Evolutionary conservation across 2,888 invertebrate species (phyloP).

Genomic region (Pseudoips prasinana): DNA sequence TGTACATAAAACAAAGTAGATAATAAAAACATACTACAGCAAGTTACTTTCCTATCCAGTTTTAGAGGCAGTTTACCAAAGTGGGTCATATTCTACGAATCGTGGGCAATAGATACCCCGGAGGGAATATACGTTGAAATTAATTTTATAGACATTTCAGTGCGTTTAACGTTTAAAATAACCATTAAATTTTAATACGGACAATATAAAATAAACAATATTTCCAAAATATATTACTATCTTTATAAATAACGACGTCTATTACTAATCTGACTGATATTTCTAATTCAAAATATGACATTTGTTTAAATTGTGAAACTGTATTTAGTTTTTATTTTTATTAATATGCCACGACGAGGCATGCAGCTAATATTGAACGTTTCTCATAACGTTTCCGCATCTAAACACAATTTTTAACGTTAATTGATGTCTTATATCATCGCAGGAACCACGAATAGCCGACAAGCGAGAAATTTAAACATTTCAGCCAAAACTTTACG

Average conservation of each 20-base stretch:
- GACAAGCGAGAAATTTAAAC: slow-evolving; percentile 32
- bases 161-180: slow-evolving; percentile 13
- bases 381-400: slow-evolving; percentile 39
- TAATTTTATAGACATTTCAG: slow-evolving; percentile 21
- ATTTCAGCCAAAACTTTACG: slow-evolving; percentile 48
- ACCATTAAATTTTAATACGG: slow-evolving; percentile 15
- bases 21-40: background rate
- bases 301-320: slow-evolving; percentile 13
- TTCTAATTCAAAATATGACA: slow-evolving; percentile 14
- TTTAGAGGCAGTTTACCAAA: slow-evolving; percentile 2
- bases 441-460: slow-evolving; percentile 38
- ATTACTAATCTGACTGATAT: slow-evolving; percentile 16
- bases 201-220: slow-evolving; percentile 19
- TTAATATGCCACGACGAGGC: slow-evolving; percentile 14
- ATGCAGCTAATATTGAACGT: slow-evolving; percentile 6
- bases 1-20: too few species aligned
- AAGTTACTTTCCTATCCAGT: slow-evolving; percentile 1
- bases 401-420: slow-evolving; percentile 36
- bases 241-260: slow-evolving; percentile 19
- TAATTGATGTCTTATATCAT: slow-evolving; percentile 44
- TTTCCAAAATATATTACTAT: slow-evolving; percentile 15
- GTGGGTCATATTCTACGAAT: background rate
- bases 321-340: slow-evolving; percentile 22
- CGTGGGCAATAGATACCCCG: slow-evolving; percentile 6
- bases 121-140: slow-evolving; percentile 11